phyloP scores from a whole-genome alignment of 2,113 vertebrate genomes.

The Ceuthmochares aereus region DNA sequence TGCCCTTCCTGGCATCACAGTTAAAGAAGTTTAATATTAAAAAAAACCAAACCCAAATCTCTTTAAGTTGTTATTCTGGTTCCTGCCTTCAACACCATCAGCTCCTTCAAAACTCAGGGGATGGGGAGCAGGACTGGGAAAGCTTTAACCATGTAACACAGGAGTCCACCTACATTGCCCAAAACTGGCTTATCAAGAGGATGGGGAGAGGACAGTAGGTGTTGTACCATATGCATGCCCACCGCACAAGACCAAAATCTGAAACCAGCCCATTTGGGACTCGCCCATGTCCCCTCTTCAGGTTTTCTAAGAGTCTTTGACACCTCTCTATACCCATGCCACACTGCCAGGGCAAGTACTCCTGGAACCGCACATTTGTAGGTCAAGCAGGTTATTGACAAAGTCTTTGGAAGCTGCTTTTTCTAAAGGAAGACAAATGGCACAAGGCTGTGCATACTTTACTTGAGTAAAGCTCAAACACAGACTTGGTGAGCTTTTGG shows the following conservation, averaged over 20 bases:
- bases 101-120: background rate
- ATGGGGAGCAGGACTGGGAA: background rate
- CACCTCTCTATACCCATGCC: background rate
- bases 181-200: background rate
- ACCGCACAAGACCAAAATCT: background rate
- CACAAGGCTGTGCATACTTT: background rate
- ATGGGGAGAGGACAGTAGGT: background rate
- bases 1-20: background rate
- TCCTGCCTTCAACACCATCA: background rate
- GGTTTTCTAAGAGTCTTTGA: background rate
- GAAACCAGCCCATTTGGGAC: background rate
- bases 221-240: background rate
- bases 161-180: fast-evolving
- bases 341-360: fast-evolving
- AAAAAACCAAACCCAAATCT: background rate
- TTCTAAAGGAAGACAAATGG: conserved; percentile 27
- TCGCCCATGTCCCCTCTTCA: background rate
- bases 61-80: background rate
- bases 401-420: background rate
- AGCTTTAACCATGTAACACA: background rate
- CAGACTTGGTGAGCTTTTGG: background rate
- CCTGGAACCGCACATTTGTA: fast-evolving
- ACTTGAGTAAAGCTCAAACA: conserved; percentile 5
- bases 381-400: background rate
- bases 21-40: background rate